Conservation (phyloP, 2,797 vertebrate genomes). For the Catostomus latipinnis region DNA sequence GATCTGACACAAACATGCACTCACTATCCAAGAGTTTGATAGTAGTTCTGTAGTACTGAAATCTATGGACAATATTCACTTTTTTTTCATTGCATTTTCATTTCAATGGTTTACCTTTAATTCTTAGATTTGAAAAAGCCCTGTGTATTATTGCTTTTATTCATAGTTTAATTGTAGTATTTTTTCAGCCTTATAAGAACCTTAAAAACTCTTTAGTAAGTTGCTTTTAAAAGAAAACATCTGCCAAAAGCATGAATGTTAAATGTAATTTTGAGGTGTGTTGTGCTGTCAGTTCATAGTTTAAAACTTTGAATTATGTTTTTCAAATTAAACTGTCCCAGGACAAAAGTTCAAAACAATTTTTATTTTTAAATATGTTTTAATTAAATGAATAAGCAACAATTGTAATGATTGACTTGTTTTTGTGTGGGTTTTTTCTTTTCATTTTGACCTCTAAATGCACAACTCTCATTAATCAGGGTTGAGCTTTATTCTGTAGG, state of each 20-base stretch:
- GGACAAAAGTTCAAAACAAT: too few species aligned
- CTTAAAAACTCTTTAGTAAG: not conserved
- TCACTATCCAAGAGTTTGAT: constrained; percentile 1
- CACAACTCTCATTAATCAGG: too few species aligned
- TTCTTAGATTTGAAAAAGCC: not conserved
- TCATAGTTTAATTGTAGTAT: not conserved
- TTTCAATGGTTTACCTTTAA: not conserved
- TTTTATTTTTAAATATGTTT: too few species aligned
- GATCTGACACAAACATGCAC: not conserved
- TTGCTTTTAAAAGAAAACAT: not conserved
- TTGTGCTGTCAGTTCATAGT: not conserved
- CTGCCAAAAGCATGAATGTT: not conserved
- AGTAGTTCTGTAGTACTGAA: not conserved
- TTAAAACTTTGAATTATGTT: not conserved
- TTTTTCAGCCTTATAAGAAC: not conserved
- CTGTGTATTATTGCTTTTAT: not conserved
- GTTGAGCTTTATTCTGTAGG: too few species aligned
- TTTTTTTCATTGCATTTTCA: not conserved
- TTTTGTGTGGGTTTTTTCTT: too few species aligned
- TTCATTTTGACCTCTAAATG: too few species aligned
- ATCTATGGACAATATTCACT: not conserved
- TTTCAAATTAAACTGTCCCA: too few species aligned
- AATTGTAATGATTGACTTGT: too few species aligned
- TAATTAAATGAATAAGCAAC: too few species aligned
- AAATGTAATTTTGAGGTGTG: not conserved